A percentile compares a stretch with the other conserved stretches of the same genome.
Conservation (phyloP, 53 echinoderm and acorn worm species). For the Antedon mediterranea region DNA sequence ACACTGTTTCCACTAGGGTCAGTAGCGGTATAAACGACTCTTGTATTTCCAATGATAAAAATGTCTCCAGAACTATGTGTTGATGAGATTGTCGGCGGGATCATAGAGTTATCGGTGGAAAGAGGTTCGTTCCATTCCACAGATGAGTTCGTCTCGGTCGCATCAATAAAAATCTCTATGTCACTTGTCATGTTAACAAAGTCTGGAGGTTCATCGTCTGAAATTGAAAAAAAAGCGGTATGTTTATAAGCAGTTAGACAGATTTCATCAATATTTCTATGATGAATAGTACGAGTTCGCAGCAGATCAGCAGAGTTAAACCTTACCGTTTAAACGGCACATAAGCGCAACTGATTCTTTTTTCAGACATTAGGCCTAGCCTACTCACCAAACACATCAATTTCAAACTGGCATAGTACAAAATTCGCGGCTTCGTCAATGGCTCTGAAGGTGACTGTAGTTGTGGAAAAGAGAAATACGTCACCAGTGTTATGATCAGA, state of each 20-base stretch:
- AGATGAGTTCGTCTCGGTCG: neutral
- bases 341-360: too few species aligned
- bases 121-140: neutral
- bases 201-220: neutral
- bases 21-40: neutral
- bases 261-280: too few species aligned
- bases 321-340: too few species aligned
- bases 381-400: conserved; percentile 30
- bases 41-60: neutral
- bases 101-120: neutral
- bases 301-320: too few species aligned
- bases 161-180: neutral
- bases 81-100: neutral
- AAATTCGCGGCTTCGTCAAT: conserved; percentile 38
- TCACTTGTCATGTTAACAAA: neutral
- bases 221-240: neutral
- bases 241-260: too few species aligned
- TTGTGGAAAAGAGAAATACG: neutral
- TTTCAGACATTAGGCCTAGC: too few species aligned
- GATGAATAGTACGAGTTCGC: too few species aligned
- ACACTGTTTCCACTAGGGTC: neutral
- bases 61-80: neutral
- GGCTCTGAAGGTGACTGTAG: conserved; percentile 39
- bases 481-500: neutral
- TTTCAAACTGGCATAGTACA: conserved; percentile 26